Base-by-base conservation (phyloP, 2,888 invertebrate genomes). In the Drosophila hamatofila region DNA sequence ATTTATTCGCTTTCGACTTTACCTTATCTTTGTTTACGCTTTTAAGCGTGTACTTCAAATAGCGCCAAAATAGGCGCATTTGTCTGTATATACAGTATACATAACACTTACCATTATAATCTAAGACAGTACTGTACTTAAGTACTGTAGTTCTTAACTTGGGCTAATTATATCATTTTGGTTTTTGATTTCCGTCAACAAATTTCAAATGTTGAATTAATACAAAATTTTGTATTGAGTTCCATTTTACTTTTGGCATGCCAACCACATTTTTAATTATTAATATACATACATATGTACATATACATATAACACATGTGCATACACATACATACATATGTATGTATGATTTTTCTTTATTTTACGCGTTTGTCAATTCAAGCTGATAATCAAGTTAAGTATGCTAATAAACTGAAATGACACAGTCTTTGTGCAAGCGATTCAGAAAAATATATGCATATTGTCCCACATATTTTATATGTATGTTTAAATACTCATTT, bases 361-460 rank as follows among this genome's bases (percentile, higher is more conserved):
- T 48, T 59, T 21, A 46, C 37, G 54, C 12, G 44, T 18, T 18
- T 33, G 41, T 42, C 16, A 21, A 27, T 48, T 39, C 35, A 44
- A 59, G 61, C 68, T 81, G 81, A 86, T 83, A 79, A 66, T 60
- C 52, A 42, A 11, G 18, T 75, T 46, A 83, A 87, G 54, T 76
- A 65, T 88, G 81, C 65, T 84, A 88, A 83, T 78, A 83, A 90
- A 89, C 90, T 88, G 73, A 72, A 72, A 56, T 90, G 87, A 86
- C 91, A 84, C 83, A 86, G 80, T 88, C 82, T 83, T 64, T 57
- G 23, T 57, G 55, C 35, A 33, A 39, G 16, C 30, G 35, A 42
- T 39, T 67, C 18, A 35, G 25, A 11, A 3, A 46, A n/a, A 35
- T 46, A 51, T 42, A 44, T 41, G 41, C 37, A 21, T n/a, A 41